phyloP scores from a whole-genome alignment of 1,140 invertebrate genomes.

The Parasteatoda tepidariorum region DNA sequence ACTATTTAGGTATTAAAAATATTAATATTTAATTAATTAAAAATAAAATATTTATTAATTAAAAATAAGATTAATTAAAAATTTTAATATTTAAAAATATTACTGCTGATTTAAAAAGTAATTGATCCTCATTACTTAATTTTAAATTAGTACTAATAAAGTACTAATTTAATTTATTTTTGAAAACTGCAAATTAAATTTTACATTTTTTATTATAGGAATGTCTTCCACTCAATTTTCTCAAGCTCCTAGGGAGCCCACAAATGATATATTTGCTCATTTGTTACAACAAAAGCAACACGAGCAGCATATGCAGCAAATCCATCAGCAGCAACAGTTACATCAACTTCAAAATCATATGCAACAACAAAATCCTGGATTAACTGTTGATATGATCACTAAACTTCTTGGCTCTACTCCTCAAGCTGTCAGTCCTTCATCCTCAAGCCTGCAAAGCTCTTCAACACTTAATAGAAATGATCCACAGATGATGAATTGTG shows the following conservation, averaged over 20 bases:
- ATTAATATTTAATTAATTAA: too few species aligned
- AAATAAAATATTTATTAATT: too few species aligned
- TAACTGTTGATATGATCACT: slow-evolving; percentile 45
- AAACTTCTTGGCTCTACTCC: slow-evolving; percentile 24
- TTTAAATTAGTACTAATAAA: background rate
- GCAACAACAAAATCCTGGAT: slow-evolving; percentile 63
- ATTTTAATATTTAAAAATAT: too few species aligned
- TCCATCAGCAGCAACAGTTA: slow-evolving; percentile 39
- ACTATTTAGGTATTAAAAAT: too few species aligned
- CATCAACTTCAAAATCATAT: slow-evolving; percentile 67
- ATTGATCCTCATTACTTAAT: too few species aligned
- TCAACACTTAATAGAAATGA: slow-evolving; percentile 41
- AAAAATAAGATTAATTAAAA: too few species aligned
- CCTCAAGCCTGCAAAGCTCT: slow-evolving; percentile 17
- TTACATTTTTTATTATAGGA: slow-evolving; percentile 13
- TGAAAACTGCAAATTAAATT: too few species aligned
- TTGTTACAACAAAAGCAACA: slow-evolving; percentile 30
- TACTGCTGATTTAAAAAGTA: too few species aligned
- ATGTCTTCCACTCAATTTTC: background rate
- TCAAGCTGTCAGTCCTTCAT: slow-evolving; percentile 2
- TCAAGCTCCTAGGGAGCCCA: background rate
- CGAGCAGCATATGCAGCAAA: slow-evolving; percentile 37
- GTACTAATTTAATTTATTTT: too few species aligned
- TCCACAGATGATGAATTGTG: slow-evolving; percentile 8
- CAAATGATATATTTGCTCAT: slow-evolving; percentile 33